These are phyloP conservation scores for Cerastoderma edule DNA, from an alignment of 2,888 invertebrate species.

Conservation along the genomic window DNA sequence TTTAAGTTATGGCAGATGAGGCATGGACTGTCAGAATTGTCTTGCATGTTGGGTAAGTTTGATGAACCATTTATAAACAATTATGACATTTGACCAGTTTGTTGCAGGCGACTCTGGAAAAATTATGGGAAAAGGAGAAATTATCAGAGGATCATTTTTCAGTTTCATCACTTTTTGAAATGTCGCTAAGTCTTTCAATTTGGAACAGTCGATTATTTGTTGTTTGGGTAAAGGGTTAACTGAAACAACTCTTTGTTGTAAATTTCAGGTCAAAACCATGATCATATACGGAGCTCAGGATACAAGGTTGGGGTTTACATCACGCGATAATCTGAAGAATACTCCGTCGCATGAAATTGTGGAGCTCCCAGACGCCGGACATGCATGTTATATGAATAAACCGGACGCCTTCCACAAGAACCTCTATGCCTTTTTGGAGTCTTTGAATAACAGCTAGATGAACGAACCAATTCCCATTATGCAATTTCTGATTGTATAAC, in stretches of 20 bases:
- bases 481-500: too few relatives aligned
- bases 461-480: too few relatives aligned
- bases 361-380: conserved; percentile 82
- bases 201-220: background rate
- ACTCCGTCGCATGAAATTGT: conserved; percentile 82
- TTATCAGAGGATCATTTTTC: background rate
- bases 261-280: conserved; percentile 84
- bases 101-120: background rate
- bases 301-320: conserved; percentile 76
- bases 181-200: background rate
- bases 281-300: conserved; percentile 85
- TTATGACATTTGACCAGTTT: background rate
- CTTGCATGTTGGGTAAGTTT: background rate
- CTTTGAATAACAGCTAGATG: too few relatives aligned
- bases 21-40: too few relatives aligned
- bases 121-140: background rate
- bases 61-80: background rate
- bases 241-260: background rate
- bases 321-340: conserved; percentile 79
- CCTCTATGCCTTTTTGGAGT: conserved; percentile 84
- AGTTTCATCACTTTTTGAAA: background rate
- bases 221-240: background rate
- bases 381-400: conserved; percentile 84
- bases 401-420: conserved; percentile 83
- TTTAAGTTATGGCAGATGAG: too few relatives aligned